Percentiles rank a stretch among this genome's conserved stretches.
Conservation (phyloP, 2,113 vertebrate genomes). For the Callipepla squamata region DNA sequence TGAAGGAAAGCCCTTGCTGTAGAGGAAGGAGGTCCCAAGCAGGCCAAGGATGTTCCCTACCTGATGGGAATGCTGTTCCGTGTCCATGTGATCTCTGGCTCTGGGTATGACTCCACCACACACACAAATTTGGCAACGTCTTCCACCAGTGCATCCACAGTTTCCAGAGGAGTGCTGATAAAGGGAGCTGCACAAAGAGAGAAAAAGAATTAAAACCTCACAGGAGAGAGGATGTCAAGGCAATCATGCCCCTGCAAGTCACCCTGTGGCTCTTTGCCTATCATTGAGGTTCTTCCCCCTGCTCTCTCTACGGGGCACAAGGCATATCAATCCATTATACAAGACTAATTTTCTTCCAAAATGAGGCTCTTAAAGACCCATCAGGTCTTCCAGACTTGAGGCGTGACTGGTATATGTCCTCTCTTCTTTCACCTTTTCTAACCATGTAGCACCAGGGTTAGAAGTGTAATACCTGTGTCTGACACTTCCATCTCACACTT, state of each 20-base stretch:
- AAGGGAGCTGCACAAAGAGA: slow-evolving; percentile 81
- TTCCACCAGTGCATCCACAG: slow-evolving; percentile 89
- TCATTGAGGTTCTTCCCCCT: neutral
- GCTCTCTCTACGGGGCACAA: neutral
- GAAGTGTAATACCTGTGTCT: neutral
- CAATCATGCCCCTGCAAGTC: accelerated
- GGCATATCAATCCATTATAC: accelerated
- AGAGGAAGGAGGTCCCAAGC: neutral
- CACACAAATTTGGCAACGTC: slow-evolving; percentile 95
- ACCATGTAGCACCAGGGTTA: neutral
- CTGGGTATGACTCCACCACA: slow-evolving; percentile 90
- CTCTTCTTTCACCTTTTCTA: neutral
- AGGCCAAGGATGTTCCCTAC: slow-evolving; percentile 65
- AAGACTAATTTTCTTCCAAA: neutral
- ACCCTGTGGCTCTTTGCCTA: neutral
- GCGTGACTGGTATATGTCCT: neutral
- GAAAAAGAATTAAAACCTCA: neutral
- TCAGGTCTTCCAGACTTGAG: neutral
- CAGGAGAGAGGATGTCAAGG: accelerated
- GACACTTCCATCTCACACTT: neutral
- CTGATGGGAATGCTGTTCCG: slow-evolving; percentile 94
- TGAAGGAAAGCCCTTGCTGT: neutral
- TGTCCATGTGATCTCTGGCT: slow-evolving; percentile 91
- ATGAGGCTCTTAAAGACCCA: neutral
- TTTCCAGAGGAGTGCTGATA: slow-evolving; percentile 92